Evolutionary conservation across 2,888 invertebrate species (phyloP).

Genomic region (Platynereis dumerilii): DNA sequence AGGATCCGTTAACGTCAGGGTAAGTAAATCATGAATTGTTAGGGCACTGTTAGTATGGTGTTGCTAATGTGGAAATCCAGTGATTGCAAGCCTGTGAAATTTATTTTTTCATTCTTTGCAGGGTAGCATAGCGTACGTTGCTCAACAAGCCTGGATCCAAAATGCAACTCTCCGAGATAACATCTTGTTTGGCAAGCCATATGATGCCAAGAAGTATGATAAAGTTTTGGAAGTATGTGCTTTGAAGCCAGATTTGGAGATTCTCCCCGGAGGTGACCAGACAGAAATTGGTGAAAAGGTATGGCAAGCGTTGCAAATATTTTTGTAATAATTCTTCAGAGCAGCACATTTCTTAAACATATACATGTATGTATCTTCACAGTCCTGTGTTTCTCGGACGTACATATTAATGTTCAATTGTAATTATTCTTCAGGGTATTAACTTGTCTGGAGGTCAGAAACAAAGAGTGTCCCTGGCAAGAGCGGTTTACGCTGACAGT

Average conservation of each 20-base stretch:
- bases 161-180: slow-evolving; percentile 93
- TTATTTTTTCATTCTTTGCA: slow-evolving; percentile 35
- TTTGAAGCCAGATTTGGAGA: slow-evolving; percentile 86
- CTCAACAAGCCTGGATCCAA: slow-evolving; percentile 89
- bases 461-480: slow-evolving; percentile 60
- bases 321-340: too few relatives aligned
- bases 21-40: slow-evolving; percentile 33
- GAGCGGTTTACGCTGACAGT: slow-evolving; percentile 57
- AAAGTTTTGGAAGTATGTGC: slow-evolving; percentile 89
- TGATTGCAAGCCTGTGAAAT: too few relatives aligned
- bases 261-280: slow-evolving; percentile 85
- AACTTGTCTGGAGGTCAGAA: slow-evolving; percentile 62
- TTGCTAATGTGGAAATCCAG: too few relatives aligned
- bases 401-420: too few relatives aligned
- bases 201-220: slow-evolving; percentile 77
- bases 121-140: slow-evolving; percentile 67
- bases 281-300: slow-evolving; percentile 98
- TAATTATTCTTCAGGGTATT: slow-evolving; percentile 50
- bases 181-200: slow-evolving; percentile 83
- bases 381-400: too few relatives aligned
- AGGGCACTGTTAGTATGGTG: too few relatives aligned
- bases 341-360: too few relatives aligned
- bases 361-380: too few relatives aligned
- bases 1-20: slow-evolving; percentile 53
- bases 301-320: too few relatives aligned